Base-by-base conservation (phyloP, 2,888 invertebrate species). In the Leptinotarsa rubiginosa region DNA sequence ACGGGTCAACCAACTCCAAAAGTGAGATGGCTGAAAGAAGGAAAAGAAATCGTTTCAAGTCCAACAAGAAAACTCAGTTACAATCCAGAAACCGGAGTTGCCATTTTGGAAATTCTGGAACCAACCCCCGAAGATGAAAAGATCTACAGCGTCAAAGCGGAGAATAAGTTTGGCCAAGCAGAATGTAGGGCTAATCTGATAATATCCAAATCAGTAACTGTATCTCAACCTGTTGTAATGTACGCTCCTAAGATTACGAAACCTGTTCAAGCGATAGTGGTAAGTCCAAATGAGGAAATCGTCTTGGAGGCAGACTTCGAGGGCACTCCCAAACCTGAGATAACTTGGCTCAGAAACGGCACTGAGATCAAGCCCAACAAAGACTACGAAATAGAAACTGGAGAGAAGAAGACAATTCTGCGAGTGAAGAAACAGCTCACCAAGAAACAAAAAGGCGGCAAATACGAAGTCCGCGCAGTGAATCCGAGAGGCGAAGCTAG, bases 301-400 rank as follows among this genome's bases (percentile, higher is more conserved):
- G 89, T 91, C 69, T 89, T 96, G 75, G 91, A 91, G 81, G 94
- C 94, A 41, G 91, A 91, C 81, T 96, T 94, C 86, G 92, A 92
- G 84, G 94, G 95, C 65, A 87, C 89, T 69, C 93, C 94, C 15
- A 89, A 90, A 78, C 92, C 93, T n/a, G 92, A 92, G 85, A 90
- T 97, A 25, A 93, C 92, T 84, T 98, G 97, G 98, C 92, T 91
- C 83, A 92, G 94, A 82, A 96, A 97, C 86, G 96, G 95, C 70
- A 92, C 93, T 83, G 93, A 93, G 84, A 91, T 97, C 56, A 88
- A 90, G 83, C 89, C 91, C 65, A 91, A 90, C 80, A 90, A 92
- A 68, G 91, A 93, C 78, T 91, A 91, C 75, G 86, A 88, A 52
- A 91, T 95, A 69, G 87, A 88, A 7, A 90, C 89, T 22, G 90